Evolutionary conservation across 2,888 invertebrate species (phyloP), one percentile per base, ranked within the genome.

Genomic region (Pyralis farinalis): DNA sequence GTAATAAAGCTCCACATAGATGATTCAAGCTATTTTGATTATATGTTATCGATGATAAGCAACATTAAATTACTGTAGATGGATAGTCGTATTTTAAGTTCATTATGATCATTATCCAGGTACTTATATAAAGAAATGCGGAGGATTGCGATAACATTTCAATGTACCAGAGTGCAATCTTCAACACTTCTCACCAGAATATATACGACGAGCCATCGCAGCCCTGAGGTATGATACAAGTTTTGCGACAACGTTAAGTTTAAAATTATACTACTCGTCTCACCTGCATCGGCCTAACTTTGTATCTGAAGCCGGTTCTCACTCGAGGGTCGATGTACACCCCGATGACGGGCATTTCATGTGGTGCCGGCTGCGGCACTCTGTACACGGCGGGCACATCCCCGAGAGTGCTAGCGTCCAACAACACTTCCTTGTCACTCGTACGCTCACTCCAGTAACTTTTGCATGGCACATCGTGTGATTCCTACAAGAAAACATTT

Each of bases 231-330:
- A 56, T 49, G 60, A 57, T 62, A 49, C 31, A 12, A 12, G 49
- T 42, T 39, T 62, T 51, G 45, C 51, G 56, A 55, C 51, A 57
- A 43, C 50, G 55, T 51, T 53, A 57, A 56, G 40, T 36, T 51
- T 58, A 53, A 49, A 41, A 63, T 64, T 56, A 63, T 63, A 70
- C 66, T 64, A 68, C 69, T 82, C 55, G 56, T 83, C 88, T 88
- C 69, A 90, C 89, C 75, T 91, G 91, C 71, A 93, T 87, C 1
- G 93, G 92, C 63, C 92, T 90, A 49, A 94, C 93, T 79, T 92
- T 91, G 89, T 95, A 95, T 71, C 91, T 90, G 87, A 94, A 95
- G 53, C 95, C 95, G 50, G 94, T 92, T 53, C 93, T 86, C 48
- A 95, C 92, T 41, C 93, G 86, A 41, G 91, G 91, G 79, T 95